Evolutionary conservation across 2,888 invertebrate genomes (phyloP), one percentile per base, ranked within the genome.

Genomic region (Cepaea hortensis): DNA sequence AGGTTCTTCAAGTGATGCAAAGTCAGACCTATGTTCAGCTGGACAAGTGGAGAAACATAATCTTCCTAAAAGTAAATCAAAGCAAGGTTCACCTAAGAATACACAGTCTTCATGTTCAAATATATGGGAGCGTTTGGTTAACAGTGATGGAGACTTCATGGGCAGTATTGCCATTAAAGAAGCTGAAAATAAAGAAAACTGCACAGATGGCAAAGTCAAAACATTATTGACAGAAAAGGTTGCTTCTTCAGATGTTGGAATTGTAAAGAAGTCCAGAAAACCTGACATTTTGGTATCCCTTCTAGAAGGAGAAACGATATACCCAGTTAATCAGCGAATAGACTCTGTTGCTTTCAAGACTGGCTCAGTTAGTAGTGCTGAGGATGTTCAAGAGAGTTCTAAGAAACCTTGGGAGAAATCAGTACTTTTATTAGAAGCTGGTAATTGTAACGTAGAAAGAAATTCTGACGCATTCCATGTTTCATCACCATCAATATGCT

Each of bases 271-370:
- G 68, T 55, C 11, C 18, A 50, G 85, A 68, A 85, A 85, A 55
- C 85, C 85, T 35, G 85, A 85, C 65, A 81, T 85, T 35, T 75
- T 85, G 73, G 79, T 85, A 18, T 85, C 85, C 0, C 85, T 85
- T 48, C 65, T 85, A 1, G 85, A 85, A 75, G 72, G 85, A 55
- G 85, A 85, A 68, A 18, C 65, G 11, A 35, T 35, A 13, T 84
- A 76, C 48, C 65, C 62, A 6, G 48, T 62, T 23, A 65, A 15
- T 50, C 61, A 76, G 46, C 46, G 20, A 4, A 84, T 76, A 48
- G 61, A 61, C 35, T 35, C 61, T 35, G 55, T 50, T 0, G n/a
- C 46, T 13, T 46, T 65, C 15, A 46, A 68, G 1, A 48, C 48
- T 48, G 50, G 46, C 13, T 15, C 65, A 6, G 68, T 18, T 13